Base-by-base conservation (phyloP, 1,140 invertebrate species). In the Aphaenogaster ashmeadi region DNA sequence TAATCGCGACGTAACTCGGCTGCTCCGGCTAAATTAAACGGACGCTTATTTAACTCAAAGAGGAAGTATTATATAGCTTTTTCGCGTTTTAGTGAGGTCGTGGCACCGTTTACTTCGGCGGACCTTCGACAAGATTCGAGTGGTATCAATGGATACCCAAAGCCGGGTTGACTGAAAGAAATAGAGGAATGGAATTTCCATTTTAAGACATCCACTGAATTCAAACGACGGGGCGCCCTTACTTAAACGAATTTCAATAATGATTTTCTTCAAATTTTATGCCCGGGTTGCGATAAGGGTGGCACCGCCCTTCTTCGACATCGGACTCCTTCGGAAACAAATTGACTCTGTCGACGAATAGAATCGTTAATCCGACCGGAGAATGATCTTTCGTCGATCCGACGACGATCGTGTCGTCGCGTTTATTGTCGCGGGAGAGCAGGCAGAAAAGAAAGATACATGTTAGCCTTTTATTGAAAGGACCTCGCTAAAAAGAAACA, bases 211-310 rank as follows among this genome's bases (percentile, higher is more conserved):
- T 84, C 27, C 54, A 15, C 71, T 58, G 69, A 75, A 84, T 84
- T 47, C 41, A 50, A 84, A 83, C 54, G 66, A 74, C 69, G 33
- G 41, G 33, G 18, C 44, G 54, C 44, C 44, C 27, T 83, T 44
- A 74, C 69, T 84, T 84, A 74, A 84, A 62, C 69, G 80, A 84
- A 74, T 84, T 84, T 84, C 69, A 62, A 84, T 84, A 84, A 84
- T 84, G 80, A 84, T 84, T 84, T 84, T 60, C 80, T 74, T 27
- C 54, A 84, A 84, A 84, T 62, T 84, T 84, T 84, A 75, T 84
- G 56, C 54, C 41, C 33, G 69, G 54, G 4, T 50, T 74, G 54
- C 54, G 54, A 62, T 75, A 75, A 75, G n/a, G 54, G 13, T 2
- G 80, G 18, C 7, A 27, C 38, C 54, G 52, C 27, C 11, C 6